Base-by-base conservation (phyloP, 2,797 vertebrate genomes). In the Gallinago nigripennis region DNA sequence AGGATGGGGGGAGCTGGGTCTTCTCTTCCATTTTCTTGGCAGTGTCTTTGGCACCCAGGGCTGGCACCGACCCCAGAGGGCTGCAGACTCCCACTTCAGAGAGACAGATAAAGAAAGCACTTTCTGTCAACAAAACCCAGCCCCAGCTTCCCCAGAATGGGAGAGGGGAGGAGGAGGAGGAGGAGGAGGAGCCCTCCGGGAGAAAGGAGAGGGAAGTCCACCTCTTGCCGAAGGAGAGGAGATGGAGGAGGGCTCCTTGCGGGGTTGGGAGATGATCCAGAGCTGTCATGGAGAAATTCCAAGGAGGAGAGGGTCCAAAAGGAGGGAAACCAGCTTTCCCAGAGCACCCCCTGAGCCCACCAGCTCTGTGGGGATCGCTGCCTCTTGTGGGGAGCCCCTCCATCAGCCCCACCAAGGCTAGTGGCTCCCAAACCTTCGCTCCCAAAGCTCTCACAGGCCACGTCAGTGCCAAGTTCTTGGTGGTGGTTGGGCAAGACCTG, bases 91-190 rank as follows among this genome's bases (percentile, higher is more conserved):
- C 96, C 94, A 90, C 95, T 83, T 50, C 35, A 65, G 87, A 91
- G 95, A 94, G 94, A 78, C 76, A 96, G 95, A 97, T 97, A 97
- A 97, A 96, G 90, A 72, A 87, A 94, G 83, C 75, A 50, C 93
- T 96, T 96, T 90, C 56, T 97, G 96, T 93, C 96, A 97, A 96
- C 93, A 96, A 90, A 91, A 54, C 94, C 76, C 51, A 51, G 61
- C 90, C 94, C 86, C 86, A 65, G 27, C 88, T 97, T 92, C 89
- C 79, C 88, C 45, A 54, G 80, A 66, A 57, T 43, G 68, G 94
- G 78, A 56, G 80, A 87, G 58, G 18, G 39, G 39, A 41, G 39
- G 39, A 41, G 39, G 39, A 41, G 39, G 9, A 37, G 41, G 76
- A 66, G 53, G 30, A 54, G 53, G 69, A 41, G 82, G 81, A 92